Evolutionary conservation across 1,140 invertebrate species (phyloP).

Genomic region (Brachionus koreanus): DNA sequence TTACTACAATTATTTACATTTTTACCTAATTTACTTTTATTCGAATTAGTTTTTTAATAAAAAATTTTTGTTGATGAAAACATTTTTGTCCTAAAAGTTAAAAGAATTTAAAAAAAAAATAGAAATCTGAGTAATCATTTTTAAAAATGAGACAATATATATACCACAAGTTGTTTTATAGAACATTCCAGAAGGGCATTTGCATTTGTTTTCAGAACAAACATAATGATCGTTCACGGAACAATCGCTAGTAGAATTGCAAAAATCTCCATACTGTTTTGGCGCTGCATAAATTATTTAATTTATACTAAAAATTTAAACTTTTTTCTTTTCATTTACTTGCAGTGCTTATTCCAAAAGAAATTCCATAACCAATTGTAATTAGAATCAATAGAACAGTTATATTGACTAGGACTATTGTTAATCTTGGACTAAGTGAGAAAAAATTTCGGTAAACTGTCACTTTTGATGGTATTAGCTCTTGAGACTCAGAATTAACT

Average conservation of each 20-base stretch:
- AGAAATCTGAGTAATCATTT: too few species aligned
- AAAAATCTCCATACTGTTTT: conserved; percentile 12
- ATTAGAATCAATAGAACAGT: background rate
- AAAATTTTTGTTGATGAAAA: background rate
- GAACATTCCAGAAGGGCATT: background rate
- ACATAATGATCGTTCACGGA: background rate
- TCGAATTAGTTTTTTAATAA: background rate
- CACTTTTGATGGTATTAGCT: background rate
- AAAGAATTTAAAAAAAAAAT: background rate
- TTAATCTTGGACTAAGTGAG: background rate
- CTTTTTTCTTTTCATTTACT: background rate
- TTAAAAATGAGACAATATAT: too few species aligned
- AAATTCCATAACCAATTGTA: background rate
- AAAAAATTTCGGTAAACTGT: background rate
- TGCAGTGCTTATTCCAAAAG: background rate
- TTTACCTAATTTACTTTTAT: too few species aligned
- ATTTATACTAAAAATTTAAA: background rate
- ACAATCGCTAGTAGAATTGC: conserved; percentile 5
- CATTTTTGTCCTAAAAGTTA: too few species aligned
- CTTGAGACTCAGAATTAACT: background rate
- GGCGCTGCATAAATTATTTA: background rate
- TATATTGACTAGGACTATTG: background rate
- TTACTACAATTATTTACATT: too few species aligned
- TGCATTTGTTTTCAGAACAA: background rate
- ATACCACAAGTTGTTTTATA: background rate